Evolutionary conservation across 2,113 vertebrate species (phyloP).

Genomic region (Perca schrenkii): DNA sequence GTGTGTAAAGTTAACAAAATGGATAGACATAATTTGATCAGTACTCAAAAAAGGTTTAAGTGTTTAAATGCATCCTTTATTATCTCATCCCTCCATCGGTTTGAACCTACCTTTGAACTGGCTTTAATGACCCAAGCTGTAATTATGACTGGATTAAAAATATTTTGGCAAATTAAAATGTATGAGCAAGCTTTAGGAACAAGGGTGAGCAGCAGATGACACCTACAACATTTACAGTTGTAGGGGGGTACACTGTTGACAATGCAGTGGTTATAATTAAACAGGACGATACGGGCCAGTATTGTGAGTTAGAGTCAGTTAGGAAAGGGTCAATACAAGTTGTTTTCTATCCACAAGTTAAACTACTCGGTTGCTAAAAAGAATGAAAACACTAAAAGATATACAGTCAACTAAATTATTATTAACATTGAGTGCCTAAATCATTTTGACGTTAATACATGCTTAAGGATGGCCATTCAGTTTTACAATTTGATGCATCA

Average conservation of each 20-base stretch:
- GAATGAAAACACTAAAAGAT: neutral
- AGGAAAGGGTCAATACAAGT: constrained; percentile 9
- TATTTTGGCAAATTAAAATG: neutral
- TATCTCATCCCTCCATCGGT: neutral
- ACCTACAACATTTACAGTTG: neutral
- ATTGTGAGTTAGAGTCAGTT: constrained; percentile 37
- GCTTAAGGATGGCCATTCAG: neutral
- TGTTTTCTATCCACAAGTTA: constrained; percentile 16
- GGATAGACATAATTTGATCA: neutral
- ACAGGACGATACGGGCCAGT: constrained; percentile 47
- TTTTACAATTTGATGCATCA: neutral
- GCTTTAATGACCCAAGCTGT: neutral
- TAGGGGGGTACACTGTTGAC: constrained; percentile 29
- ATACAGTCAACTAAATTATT: neutral
- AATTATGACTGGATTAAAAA: neutral
- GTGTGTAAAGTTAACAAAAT: neutral
- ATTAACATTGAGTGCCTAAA: neutral
- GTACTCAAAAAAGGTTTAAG: neutral
- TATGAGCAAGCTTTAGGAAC: neutral
- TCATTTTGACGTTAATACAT: neutral
- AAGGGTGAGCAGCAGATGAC: constrained; percentile 1
- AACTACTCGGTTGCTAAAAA: neutral
- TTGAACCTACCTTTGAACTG: neutral
- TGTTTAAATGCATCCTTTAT: neutral
- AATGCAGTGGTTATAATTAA: constrained; percentile 2